Evolutionary conservation across 2,888 invertebrate genomes (phyloP), one percentile per base, ranked within the genome.

Genomic region (Drosophila diplacantha): DNA sequence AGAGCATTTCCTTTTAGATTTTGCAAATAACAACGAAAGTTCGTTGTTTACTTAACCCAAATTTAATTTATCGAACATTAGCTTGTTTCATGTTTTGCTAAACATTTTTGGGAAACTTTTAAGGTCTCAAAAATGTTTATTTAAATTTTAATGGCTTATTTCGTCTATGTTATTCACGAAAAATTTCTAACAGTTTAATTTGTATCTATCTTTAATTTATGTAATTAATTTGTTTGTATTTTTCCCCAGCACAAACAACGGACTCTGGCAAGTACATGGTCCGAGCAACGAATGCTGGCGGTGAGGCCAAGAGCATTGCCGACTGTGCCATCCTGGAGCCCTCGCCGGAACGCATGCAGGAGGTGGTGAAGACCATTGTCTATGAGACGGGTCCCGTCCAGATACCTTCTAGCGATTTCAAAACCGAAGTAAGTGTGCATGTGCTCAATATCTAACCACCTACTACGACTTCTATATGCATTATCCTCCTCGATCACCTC

Each of bases 291-390:
- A 95, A 95, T 85, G 90, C 92, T 51, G 93, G 93, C 18, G 94
- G 94, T n/a, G 94, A 94, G 88, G 93, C 94, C n/a, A 92, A 93
- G 85, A 93, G 94, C 87, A 93, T 93, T 69, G 94, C 94, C 9
- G 94, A 94, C 83, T 92, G 95, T 73, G 92, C 92, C 59, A 93
- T 95, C 34, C 90, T 92, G 69, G 93, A 93, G 80, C 92, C 92
- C 51, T 91, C 92, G 6, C 92, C 92, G 0, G 92, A 92, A 71
- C 91, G 92, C 14, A 91, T 92, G 91, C 90, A 92, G 16, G 92
- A 92, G 86, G 91, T 92, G 46, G 91, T 92, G 35, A 92, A 92
- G 86, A 92, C 92, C 11, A 90, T 92, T 34, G 90, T 92, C 43
- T 92, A 91, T 75, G 92, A 92, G 69, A 73, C 84, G 32, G 83